Percentiles rank a stretch among this genome's conserved stretches.
These are phyloP conservation scores for Hypomecis punctinalis DNA, from an alignment of 2,888 invertebrate species.

Conservation along the genomic window DNA sequence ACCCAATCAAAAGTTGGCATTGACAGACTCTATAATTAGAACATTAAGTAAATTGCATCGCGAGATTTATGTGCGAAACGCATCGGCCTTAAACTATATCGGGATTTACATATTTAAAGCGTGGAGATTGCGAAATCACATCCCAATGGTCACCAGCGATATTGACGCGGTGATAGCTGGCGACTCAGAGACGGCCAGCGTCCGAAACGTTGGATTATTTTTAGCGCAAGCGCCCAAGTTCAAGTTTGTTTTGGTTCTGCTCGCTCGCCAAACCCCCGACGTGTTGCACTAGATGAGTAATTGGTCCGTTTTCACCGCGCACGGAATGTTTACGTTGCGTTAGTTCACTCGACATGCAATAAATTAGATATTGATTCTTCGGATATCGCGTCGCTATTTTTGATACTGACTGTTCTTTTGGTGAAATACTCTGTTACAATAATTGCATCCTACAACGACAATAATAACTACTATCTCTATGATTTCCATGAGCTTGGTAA, in stretches of 20 bases:
- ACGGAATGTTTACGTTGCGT: constrained; percentile 41
- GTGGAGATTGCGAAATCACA: constrained; percentile 45
- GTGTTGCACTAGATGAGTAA: constrained; percentile 33
- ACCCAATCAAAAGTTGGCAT: constrained; percentile 1
- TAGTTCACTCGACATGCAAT: constrained; percentile 40
- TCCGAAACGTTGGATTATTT: constrained; percentile 58
- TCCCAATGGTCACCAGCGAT: constrained; percentile 34
- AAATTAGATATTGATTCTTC: constrained; percentile 24
- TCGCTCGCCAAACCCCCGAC: constrained; percentile 33
- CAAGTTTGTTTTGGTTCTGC: constrained; percentile 64
- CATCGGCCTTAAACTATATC: constrained; percentile 36
- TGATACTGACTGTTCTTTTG: background rate
- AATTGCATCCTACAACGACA: background rate
- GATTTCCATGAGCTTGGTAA: too few species aligned
- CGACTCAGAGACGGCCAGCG: constrained; percentile 46
- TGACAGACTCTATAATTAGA: constrained; percentile 10
- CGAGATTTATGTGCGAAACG: constrained; percentile 24
- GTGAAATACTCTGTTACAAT: too few species aligned
- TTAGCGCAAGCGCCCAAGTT: constrained; percentile 70
- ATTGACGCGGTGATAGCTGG: constrained; percentile 43
- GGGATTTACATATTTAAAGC: constrained; percentile 37
- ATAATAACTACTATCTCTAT: too few species aligned
- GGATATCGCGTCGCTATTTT: constrained; percentile 36
- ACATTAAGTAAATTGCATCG: constrained; percentile 20
- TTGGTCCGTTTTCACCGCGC: constrained; percentile 42